phyloP scores from a whole-genome alignment of 2,888 invertebrate genomes.

The Oxycera nigricornis region DNA sequence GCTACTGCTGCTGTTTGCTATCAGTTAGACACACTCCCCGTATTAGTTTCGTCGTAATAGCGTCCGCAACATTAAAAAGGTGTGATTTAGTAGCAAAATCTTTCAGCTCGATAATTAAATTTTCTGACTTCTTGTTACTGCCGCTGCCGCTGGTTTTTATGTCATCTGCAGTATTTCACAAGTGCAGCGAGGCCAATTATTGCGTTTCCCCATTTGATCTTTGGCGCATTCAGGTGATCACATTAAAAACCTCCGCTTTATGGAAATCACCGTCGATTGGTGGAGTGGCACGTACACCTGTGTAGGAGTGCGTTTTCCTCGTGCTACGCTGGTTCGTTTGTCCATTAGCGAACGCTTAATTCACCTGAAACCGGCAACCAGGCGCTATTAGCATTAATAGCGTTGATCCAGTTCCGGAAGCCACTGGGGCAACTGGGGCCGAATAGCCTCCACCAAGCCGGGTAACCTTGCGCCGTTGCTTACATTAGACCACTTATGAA shows the following conservation, averaged over 20 bases:
- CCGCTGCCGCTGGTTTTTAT: not conserved
- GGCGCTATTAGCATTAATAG: conserved; percentile 26
- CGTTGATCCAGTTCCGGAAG: conserved; percentile 32
- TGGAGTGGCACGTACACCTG: conserved; percentile 27
- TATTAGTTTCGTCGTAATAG: too few relatives aligned
- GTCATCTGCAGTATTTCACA: conserved; percentile 4
- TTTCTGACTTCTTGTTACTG: too few relatives aligned
- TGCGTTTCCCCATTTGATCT: not conserved
- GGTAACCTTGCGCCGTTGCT: conserved; percentile 22
- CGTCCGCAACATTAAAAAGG: too few relatives aligned
- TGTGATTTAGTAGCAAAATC: too few relatives aligned
- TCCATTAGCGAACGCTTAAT: not conserved
- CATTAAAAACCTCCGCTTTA: conserved; percentile 38
- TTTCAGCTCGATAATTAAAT: too few relatives aligned
- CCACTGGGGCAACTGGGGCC: not conserved
- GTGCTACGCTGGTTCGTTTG: not conserved
- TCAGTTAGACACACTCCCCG: too few relatives aligned
- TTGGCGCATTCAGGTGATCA: conserved; percentile 23
- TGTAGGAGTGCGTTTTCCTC: conserved; percentile 24
- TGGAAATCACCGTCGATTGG: conserved; percentile 35
- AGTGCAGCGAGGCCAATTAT: conserved; percentile 27
- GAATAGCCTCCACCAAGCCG: not conserved
- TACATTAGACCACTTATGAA: conserved; percentile 18
- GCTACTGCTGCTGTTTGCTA: too few relatives aligned
- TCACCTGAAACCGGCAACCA: conserved; percentile 21